A percentile compares a stretch with the other conserved stretches of the same genome.
Conservation (phyloP, 2,888 invertebrate species). For the Cotesia congregata region DNA sequence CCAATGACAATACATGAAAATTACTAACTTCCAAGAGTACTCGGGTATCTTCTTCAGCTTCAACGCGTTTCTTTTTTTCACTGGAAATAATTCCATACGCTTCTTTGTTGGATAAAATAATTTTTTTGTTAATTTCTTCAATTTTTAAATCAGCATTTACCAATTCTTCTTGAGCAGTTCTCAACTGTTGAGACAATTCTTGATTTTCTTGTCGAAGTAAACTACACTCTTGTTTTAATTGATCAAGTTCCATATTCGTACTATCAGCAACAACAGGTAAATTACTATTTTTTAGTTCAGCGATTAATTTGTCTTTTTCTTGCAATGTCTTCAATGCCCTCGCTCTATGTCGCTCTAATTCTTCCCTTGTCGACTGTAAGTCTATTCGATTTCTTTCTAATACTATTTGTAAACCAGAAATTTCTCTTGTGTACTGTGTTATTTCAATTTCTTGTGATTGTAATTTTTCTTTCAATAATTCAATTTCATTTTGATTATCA, state of each 20-base stretch:
- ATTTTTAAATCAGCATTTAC: slow-evolving; percentile 60
- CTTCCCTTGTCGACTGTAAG: slow-evolving; percentile 68
- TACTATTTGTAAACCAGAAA: slow-evolving; percentile 65
- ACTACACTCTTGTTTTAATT: slow-evolving; percentile 75
- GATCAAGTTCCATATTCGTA: slow-evolving; percentile 76
- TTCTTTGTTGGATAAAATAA: slow-evolving; percentile 65
- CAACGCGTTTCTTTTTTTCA: slow-evolving; percentile 69
- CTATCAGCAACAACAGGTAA: slow-evolving; percentile 57
- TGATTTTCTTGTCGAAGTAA: slow-evolving; percentile 75
- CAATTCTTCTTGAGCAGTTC: slow-evolving; percentile 71
- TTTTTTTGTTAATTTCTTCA: slow-evolving; percentile 70
- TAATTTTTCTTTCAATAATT: slow-evolving; percentile 69
- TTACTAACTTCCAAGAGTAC: slow-evolving; percentile 58
- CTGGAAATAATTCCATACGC: slow-evolving; percentile 64
- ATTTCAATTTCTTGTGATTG: slow-evolving; percentile 71
- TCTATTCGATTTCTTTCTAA: slow-evolving; percentile 62
- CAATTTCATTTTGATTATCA: slow-evolving; percentile 70
- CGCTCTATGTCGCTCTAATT: slow-evolving; percentile 83
- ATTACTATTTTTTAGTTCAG: slow-evolving; percentile 71
- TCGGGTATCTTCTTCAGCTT: slow-evolving; percentile 70
- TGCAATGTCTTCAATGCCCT: slow-evolving; percentile 83
- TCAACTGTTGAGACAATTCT: slow-evolving; percentile 69
- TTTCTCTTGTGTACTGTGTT: slow-evolving; percentile 67
- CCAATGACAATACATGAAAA: neutral
- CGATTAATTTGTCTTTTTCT: slow-evolving; percentile 82